Percentiles rank a stretch among this genome's conserved stretches.
These are phyloP conservation scores for Clarias batrachus DNA, from an alignment of 2,113 vertebrate genomes.

Conservation along the genomic window DNA sequence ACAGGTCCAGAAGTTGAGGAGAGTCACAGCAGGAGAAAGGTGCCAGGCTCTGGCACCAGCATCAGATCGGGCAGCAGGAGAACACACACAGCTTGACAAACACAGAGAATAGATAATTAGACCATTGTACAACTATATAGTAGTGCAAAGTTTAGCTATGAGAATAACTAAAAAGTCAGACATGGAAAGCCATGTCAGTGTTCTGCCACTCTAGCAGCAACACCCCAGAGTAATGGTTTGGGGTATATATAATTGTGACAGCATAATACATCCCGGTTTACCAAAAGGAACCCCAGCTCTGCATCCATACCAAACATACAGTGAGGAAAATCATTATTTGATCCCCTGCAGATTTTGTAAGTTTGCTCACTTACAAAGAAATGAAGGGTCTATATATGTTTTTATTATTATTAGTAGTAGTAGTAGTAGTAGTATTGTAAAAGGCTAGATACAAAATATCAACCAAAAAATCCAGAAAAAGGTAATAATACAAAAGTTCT, in stretches of 20 bases:
- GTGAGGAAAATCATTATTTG: too few relatives aligned
- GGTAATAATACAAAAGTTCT: too few relatives aligned
- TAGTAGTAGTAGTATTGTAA: too few relatives aligned
- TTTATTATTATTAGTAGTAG: too few relatives aligned
- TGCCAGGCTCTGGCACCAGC: background rate
- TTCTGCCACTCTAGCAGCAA: background rate
- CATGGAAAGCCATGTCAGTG: background rate
- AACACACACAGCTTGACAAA: background rate
- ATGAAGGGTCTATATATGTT: too few relatives aligned
- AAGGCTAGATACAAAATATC: too few relatives aligned
- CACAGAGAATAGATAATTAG: background rate
- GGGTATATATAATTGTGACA: background rate
- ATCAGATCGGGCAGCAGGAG: background rate
- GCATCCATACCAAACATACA: background rate
- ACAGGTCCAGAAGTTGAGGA: background rate
- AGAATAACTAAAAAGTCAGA: background rate
- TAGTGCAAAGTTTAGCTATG: background rate
- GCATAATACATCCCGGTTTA: background rate
- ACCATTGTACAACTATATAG: background rate
- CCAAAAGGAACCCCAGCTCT: background rate
- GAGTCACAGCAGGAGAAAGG: background rate
- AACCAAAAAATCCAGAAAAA: too few relatives aligned
- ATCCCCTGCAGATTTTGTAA: too few relatives aligned
- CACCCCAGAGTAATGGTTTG: background rate
- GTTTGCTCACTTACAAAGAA: too few relatives aligned